phyloP scores from a whole-genome alignment of 2,888 invertebrate species.

The Teinopalpus imperialis region DNA sequence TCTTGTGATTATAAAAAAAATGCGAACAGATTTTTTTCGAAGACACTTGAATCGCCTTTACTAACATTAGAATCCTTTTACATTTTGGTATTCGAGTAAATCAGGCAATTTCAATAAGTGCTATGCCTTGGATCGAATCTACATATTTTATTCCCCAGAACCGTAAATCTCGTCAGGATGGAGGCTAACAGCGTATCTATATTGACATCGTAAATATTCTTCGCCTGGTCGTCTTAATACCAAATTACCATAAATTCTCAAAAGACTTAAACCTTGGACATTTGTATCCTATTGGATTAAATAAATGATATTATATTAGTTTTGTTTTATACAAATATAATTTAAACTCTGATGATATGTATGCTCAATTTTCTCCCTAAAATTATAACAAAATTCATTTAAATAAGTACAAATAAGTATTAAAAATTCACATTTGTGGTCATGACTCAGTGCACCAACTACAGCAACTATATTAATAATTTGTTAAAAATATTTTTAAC shows the following conservation, averaged over 20 bases:
- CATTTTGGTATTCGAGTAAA: constrained; percentile 67
- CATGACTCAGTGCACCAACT: no score
- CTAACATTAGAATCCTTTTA: constrained; percentile 36
- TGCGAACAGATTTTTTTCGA: no score
- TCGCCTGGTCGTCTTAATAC: constrained; percentile 39
- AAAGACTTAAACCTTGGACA: constrained; percentile 21
- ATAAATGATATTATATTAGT: constrained; percentile 7
- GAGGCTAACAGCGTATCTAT: constrained; percentile 48
- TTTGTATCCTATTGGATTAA: constrained; percentile 17
- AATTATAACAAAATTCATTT: no score
- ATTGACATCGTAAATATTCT: constrained; percentile 70
- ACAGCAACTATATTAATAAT: no score
- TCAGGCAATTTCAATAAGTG: constrained; percentile 79
- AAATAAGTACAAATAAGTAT: no score
- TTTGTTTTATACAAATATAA: background rate
- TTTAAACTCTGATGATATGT: no score
- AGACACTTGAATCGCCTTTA: constrained; percentile 39
- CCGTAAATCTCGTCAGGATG: constrained; percentile 54
- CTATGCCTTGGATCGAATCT: constrained; percentile 63
- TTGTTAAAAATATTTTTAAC: no score
- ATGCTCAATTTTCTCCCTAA: no score
- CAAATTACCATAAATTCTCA: constrained; percentile 45
- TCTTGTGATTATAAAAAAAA: no score
- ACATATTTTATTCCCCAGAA: constrained; percentile 66
- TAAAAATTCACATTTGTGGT: no score